Evolutionary conservation across 2,888 invertebrate genomes (phyloP).

Genomic region (Subacronicta megacephala): DNA sequence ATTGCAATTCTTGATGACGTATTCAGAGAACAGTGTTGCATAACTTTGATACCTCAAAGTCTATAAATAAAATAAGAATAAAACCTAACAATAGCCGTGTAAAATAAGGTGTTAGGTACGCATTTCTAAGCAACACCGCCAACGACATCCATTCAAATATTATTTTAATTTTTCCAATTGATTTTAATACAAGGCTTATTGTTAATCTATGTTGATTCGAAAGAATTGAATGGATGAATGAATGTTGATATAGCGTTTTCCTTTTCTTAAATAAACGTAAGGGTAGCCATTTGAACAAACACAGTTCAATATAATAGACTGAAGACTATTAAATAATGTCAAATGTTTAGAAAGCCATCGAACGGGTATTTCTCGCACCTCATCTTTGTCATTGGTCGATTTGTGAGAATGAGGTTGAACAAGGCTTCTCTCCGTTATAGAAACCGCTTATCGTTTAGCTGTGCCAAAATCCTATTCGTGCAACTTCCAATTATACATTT

Average conservation of each 20-base stretch:
- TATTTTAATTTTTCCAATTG: no score
- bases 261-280: constrained; percentile 1
- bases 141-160: background rate
- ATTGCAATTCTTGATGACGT: constrained; percentile 17
- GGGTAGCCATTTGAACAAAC: background rate
- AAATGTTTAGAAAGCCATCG: constrained; percentile 38
- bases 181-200: constrained; percentile 1
- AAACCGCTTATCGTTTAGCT: constrained; percentile 43
- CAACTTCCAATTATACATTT: constrained; percentile 8
- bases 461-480: constrained; percentile 41
- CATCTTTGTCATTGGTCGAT: constrained; percentile 44
- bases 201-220: background rate
- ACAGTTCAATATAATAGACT: background rate
- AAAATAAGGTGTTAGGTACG: background rate
- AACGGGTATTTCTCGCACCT: constrained; percentile 32
- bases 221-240: background rate
- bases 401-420: constrained; percentile 45
- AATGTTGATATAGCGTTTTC: constrained; percentile 1
- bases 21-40: constrained; percentile 19
- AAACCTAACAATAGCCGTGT: background rate
- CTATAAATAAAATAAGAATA: no score
- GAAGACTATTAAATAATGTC: background rate
- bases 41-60: no score
- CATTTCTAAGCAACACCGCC: background rate
- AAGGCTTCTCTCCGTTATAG: constrained; percentile 34